phyloP scores from a whole-genome alignment of 92 coral and sea anemone species.

The Phenganax subtilis region DNA sequence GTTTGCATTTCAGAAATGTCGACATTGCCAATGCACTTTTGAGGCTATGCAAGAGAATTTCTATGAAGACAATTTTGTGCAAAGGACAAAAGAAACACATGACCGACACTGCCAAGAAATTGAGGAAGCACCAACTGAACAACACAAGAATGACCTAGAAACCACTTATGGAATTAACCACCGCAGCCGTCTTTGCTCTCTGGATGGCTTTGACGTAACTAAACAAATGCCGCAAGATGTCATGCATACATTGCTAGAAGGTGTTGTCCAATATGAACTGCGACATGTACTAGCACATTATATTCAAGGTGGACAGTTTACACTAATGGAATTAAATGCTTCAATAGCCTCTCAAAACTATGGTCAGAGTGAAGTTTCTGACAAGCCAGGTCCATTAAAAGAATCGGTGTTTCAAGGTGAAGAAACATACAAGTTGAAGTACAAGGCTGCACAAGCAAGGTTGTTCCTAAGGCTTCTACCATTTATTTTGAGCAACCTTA shows the following conservation, averaged over 20 bases:
- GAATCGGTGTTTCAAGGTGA: slow-evolving; percentile 34
- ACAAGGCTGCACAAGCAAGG: slow-evolving; percentile 41
- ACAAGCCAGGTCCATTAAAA: slow-evolving; percentile 36
- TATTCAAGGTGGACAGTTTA: neutral
- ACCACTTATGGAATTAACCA: slow-evolving; percentile 2
- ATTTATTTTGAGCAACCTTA: slow-evolving; percentile 50
- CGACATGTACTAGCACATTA: slow-evolving; percentile 6
- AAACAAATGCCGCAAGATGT: no score
- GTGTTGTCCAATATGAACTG: neutral
- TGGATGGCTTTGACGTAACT: neutral
- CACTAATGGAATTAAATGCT: neutral
- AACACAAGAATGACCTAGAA: slow-evolving; percentile 5
- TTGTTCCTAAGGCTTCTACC: slow-evolving; percentile 39
- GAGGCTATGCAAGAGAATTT: slow-evolving; percentile 42
- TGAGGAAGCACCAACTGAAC: slow-evolving; percentile 17
- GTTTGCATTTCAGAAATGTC: slow-evolving; percentile 43
- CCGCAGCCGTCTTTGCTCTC: neutral
- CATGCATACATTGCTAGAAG: no score
- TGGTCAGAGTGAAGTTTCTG: slow-evolving; percentile 6
- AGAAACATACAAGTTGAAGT: slow-evolving; percentile 37
- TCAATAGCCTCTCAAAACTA: neutral
- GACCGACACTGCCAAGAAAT: slow-evolving; percentile 40
- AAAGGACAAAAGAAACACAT: slow-evolving; percentile 36
- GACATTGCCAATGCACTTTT: slow-evolving; percentile 47
- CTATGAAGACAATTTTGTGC: slow-evolving; percentile 46